Evolutionary conservation across 1,140 invertebrate species (phyloP).

Genomic region (Wasmannia auropunctata): DNA sequence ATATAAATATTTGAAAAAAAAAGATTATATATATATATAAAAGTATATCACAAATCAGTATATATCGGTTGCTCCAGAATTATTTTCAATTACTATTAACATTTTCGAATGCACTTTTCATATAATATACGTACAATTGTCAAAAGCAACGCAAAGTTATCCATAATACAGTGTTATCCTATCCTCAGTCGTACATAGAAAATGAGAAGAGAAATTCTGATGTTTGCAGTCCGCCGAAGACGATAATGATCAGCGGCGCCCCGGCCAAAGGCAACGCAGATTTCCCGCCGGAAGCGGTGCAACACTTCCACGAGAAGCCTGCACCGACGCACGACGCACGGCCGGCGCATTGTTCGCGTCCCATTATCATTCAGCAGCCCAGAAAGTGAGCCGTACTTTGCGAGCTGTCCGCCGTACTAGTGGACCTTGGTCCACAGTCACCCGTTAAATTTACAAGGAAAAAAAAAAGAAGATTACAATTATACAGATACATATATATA

Average conservation of each 20-base stretch:
- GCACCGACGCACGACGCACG: constrained; percentile 87
- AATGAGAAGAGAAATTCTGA: not conserved
- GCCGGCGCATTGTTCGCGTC: constrained; percentile 87
- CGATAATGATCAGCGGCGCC: constrained; percentile 92
- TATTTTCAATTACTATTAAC: not conserved
- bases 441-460: constrained; percentile 47
- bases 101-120: not conserved
- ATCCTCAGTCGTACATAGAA: not conserved
- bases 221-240: constrained; percentile 89
- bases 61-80: not conserved
- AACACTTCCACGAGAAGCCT: constrained; percentile 92
- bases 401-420: not conserved
- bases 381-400: constrained; percentile 87
- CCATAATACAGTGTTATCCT: not conserved
- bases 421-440: constrained; percentile 14
- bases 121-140: too few species aligned
- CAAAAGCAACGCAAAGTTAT: not conserved
- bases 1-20: too few species aligned
- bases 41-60: not conserved
- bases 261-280: constrained; percentile 93
- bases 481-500: constrained; percentile 40
- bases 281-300: constrained; percentile 94
- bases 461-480: constrained; percentile 20
- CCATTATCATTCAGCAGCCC: constrained; percentile 90
- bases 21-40: too few species aligned